phyloP scores from a whole-genome alignment of 2,113 vertebrate genomes.

The Rhegmatorhina hoffmannsi region DNA sequence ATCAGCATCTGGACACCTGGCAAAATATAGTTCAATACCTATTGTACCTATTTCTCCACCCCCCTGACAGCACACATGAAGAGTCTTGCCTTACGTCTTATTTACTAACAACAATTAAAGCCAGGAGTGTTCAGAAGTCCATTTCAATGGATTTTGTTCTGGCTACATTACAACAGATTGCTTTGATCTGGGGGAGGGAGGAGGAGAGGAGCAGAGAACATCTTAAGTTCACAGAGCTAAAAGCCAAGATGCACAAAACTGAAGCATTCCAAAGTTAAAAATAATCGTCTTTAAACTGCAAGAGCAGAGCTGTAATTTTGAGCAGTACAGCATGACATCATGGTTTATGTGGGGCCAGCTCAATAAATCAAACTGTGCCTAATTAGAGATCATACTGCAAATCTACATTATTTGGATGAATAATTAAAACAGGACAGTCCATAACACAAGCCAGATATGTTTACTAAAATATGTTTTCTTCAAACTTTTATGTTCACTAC shows the following conservation, averaged over 20 bases:
- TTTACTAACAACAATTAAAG: constrained; percentile 33
- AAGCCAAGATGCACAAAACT: constrained; percentile 62
- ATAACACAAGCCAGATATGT: constrained; percentile 78
- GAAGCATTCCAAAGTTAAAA: constrained; percentile 71
- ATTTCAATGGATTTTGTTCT: neutral
- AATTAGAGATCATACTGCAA: constrained; percentile 80
- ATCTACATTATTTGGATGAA: constrained; percentile 75
- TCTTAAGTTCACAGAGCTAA: constrained; percentile 57
- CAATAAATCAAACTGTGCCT: constrained; percentile 78
- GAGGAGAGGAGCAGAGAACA: constrained; percentile 28
- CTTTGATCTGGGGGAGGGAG: constrained; percentile 43
- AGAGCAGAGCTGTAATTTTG: constrained; percentile 78
- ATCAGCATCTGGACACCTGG: constrained; percentile 3
- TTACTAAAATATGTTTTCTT: constrained; percentile 74
- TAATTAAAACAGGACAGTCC: constrained; percentile 72
- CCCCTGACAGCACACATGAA: neutral
- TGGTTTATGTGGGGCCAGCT: constrained; percentile 77
- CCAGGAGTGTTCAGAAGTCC: neutral
- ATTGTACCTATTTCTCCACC: neutral
- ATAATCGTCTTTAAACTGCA: constrained; percentile 73
- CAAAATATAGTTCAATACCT: neutral
- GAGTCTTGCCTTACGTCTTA: constrained; percentile 18
- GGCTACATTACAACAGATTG: constrained; percentile 21
- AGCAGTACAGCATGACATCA: constrained; percentile 80
- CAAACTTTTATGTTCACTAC: constrained; percentile 71